Base-by-base conservation (phyloP, 1,140 invertebrate genomes). In the Pogonomyrmex californicus region DNA sequence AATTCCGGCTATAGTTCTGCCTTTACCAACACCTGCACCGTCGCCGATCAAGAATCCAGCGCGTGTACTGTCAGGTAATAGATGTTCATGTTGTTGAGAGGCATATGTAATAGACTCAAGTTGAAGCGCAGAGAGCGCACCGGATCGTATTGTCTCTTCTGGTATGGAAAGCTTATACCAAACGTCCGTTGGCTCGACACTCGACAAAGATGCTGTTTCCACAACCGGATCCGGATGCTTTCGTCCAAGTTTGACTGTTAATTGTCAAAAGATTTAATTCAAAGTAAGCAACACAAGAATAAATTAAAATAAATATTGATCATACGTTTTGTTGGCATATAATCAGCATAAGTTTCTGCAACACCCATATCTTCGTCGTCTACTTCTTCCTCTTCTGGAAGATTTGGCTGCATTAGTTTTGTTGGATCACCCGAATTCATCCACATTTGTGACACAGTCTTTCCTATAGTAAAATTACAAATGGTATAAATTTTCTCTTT, bases 181-280 rank as follows among this genome's bases (percentile, higher is more conserved):
- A 66, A 99, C 98, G 93, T 99, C 98, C 5, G 98, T 98, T 2
- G 99, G 98, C 92, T 98, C 98, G 66, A 99, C 99, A 88, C 98
- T 99, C 0, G 99, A 99, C 51, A 99, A 96, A 0, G 99, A 99
- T 49, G 99, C 99, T 0, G 99, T 99, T 95, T 99, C 99, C 30
- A 99, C 99, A 12, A 99, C 99, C n/a, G 98, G 98, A 96, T 99
- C 99, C 0, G 99, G 99, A 97, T 99, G 99, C 92, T 98, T 98
- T 83, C 97, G 97, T 4, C 99, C 99, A 68, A 99, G 95, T 95
- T 99, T 99, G 88, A 99, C 98, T 98, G 91, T 36, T 92, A 93
- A 86, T 68, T 85, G 79, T 90, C 82, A 56, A 23, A 70, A 47
- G 79, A 4, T 36, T 44, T 58, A 56, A 7, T 41, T 85, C 0